Evolutionary conservation across 2,888 invertebrate genomes (phyloP).

Genomic region (Lasioglossum oenotherae): DNA sequence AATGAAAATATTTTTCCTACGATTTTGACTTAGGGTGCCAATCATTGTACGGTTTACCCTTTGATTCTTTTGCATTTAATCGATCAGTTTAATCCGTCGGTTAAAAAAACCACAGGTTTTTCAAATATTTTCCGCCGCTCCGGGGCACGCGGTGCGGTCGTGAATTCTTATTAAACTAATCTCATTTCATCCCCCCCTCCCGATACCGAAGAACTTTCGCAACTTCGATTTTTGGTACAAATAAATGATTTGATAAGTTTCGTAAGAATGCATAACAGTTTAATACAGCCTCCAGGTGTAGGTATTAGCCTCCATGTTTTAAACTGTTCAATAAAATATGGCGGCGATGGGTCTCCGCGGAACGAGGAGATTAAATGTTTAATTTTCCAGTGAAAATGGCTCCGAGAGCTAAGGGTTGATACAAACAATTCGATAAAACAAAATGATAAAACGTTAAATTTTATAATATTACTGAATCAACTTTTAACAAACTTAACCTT

Average conservation of each 20-base stretch:
- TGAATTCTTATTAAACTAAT: conserved; percentile 1
- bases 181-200: background rate
- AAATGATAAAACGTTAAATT: too few species aligned
- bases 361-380: too few species aligned
- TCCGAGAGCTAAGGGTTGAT: too few species aligned
- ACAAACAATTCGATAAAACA: too few species aligned
- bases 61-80: background rate
- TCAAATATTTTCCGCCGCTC: background rate
- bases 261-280: background rate
- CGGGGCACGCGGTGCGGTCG: background rate
- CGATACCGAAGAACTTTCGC: background rate
- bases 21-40: too few species aligned
- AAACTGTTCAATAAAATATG: background rate
- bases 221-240: background rate
- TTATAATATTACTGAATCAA: too few species aligned
- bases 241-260: background rate
- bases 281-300: too few species aligned
- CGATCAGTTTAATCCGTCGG: background rate
- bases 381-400: too few species aligned
- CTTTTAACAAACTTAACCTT: too few species aligned
- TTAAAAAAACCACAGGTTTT: background rate
- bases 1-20: too few species aligned
- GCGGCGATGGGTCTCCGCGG: too few species aligned
- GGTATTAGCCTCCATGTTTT: background rate
- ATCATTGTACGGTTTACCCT: too few species aligned